Evolutionary conservation across 1,140 invertebrate genomes (phyloP).

Genomic region (Drosophila equinoxialis): DNA sequence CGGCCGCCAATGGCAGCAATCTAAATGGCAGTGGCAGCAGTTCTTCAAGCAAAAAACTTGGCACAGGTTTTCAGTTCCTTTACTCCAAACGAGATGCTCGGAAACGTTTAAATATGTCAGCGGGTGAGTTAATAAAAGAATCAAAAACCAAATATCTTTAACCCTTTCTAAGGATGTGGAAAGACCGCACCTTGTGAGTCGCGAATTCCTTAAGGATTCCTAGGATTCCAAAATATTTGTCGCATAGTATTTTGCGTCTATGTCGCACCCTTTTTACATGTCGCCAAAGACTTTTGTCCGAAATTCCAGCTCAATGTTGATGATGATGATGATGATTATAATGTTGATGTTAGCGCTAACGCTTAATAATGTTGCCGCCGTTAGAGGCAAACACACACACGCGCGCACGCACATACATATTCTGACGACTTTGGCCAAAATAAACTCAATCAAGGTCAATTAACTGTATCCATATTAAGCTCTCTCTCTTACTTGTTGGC

Average conservation of each 20-base stretch:
- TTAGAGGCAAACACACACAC: conserved; percentile 5
- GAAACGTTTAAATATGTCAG: conserved; percentile 84
- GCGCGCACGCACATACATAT: not conserved
- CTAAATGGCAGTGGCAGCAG: conserved; percentile 5
- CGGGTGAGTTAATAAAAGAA: conserved; percentile 72
- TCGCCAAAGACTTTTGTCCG: not conserved
- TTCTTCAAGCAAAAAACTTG: conserved; percentile 86
- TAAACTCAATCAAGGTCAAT: conserved; percentile 82
- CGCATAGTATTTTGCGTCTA: not conserved
- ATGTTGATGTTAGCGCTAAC: conserved; percentile 14
- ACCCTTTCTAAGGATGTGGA: conserved; percentile 8
- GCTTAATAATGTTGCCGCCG: conserved; percentile 8
- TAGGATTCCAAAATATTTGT: not conserved
- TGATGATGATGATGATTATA: not conserved
- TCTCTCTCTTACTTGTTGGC: conserved; percentile 33
- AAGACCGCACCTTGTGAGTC: conserved; percentile 26
- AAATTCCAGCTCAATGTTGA: not conserved
- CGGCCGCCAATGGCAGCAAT: conserved; percentile 75
- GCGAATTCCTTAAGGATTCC: not conserved
- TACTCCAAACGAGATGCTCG: conserved; percentile 84
- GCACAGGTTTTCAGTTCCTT: conserved; percentile 87
- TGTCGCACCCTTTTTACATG: conserved; percentile 5
- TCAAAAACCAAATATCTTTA: conserved; percentile 23
- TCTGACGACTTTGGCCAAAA: conserved; percentile 48
- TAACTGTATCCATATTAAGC: conserved; percentile 82